Evolutionary conservation across 2,888 invertebrate species (phyloP), one percentile per base, ranked within the genome.

Genomic region (Steinernema carpocapsae): DNA sequence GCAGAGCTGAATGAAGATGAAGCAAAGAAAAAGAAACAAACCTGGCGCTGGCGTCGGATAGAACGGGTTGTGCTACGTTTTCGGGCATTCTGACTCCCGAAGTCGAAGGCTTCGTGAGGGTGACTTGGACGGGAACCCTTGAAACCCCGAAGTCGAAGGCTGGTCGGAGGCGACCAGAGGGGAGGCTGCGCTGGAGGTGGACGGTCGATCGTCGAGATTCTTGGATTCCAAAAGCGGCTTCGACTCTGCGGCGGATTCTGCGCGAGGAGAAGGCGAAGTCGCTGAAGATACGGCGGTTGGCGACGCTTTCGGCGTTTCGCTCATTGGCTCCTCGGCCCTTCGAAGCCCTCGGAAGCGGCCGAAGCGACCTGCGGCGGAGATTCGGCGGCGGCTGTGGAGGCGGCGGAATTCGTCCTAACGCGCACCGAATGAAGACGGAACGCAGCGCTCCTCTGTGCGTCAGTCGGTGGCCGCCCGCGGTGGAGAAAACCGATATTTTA

Each of bases 121-220:
- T 32, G 32, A 64, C 56, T 17, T 12, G 19, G 17, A 48, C 3
- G 19, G 56, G 24, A 7, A 24, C 17, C n/a, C 26, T 64, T 32
- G 22, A 26, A 12, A 64, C 17, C 64, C 64, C 32, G 64, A 64
- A 29, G 64, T 64, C 1, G 64, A 64, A 10, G 64, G 64, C 64
- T 26, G 64, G 29, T 64, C 64, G 14, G 64, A 29, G 56, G 56
- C n/a, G 48, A 48, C 17, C n/a, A 48, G 19, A 19, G 48, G 56
- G 12, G 56, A 22, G 56, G 24, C 51, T 6, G 19, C 6, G n/a
- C n/a, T n/a, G 19, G 74, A 71, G 26, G 74, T 74, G 19, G 70
- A 71, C 32, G 74, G 74, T 45, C 71, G 72, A 17, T 72, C 73
- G 19, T 72, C 70, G 52, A 48, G 72, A 48, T 19, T 17, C 48